These are phyloP conservation scores for Tholera decimalis DNA, from an alignment of 2,888 invertebrate genomes.

Conservation along the genomic window DNA sequence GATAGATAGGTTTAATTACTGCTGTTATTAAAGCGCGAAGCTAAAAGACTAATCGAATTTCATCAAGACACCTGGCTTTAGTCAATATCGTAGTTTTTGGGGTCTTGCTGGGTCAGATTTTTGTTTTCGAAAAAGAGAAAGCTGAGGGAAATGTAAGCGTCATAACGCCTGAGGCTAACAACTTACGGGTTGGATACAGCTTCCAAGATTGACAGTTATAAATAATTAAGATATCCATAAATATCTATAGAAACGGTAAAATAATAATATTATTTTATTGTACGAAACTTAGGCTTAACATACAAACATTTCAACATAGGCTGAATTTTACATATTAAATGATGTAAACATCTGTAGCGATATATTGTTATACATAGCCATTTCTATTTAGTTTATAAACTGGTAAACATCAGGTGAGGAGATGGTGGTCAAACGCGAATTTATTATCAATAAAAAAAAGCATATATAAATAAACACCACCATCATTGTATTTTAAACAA, in stretches of 20 bases:
- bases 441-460: too few species aligned
- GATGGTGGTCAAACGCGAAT: too few species aligned
- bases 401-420: too few species aligned
- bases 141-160: conserved; percentile 35
- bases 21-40: conserved; percentile 30
- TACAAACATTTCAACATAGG: too few species aligned
- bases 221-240: not conserved
- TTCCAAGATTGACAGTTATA: conserved; percentile 5
- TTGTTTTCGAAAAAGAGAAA: conserved; percentile 58
- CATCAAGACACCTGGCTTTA: conserved; percentile 30
- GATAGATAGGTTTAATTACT: conserved; percentile 56
- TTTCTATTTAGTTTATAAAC: too few species aligned
- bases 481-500: not conserved
- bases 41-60: conserved; percentile 27
- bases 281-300: too few species aligned
- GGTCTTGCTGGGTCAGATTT: conserved; percentile 35
- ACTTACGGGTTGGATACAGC: conserved; percentile 37
- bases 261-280: too few species aligned
- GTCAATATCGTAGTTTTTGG: conserved; percentile 22
- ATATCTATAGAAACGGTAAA: not conserved
- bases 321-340: too few species aligned
- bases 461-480: too few species aligned
- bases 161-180: conserved; percentile 24
- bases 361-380: too few species aligned
- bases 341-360: too few species aligned